Evolutionary conservation across 2,797 vertebrate genomes (phyloP).

Genomic region (Etheostoma perlongum): DNA sequence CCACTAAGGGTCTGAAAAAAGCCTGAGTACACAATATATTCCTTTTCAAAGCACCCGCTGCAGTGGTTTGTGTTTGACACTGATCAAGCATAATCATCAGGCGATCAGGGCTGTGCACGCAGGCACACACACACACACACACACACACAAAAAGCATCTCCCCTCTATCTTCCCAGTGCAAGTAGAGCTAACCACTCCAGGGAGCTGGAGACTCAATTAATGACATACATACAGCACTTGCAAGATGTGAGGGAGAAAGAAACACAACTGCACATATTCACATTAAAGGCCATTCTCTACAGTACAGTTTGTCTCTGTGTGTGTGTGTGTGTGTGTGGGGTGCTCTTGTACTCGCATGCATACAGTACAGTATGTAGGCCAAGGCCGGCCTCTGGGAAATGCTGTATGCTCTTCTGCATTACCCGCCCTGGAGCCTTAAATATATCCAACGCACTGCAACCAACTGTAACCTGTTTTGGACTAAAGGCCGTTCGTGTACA

Average conservation of each 20-base stretch:
- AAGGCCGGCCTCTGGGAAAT: slow-evolving; percentile 57
- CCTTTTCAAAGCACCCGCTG: slow-evolving; percentile 79
- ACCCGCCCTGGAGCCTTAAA: slow-evolving; percentile 31
- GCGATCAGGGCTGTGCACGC: slow-evolving; percentile 61
- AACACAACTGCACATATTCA: slow-evolving; percentile 72
- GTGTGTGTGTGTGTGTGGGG: slow-evolving; percentile 10
- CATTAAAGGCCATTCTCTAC: slow-evolving; percentile 69
- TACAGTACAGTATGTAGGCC: slow-evolving; percentile 57
- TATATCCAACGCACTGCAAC: slow-evolving; percentile 10
- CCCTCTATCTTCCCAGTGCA: slow-evolving; percentile 67
- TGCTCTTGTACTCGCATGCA: slow-evolving; percentile 28
- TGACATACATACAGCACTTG: slow-evolving; percentile 80
- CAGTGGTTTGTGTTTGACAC: slow-evolving; percentile 82
- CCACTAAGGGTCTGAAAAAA: slow-evolving; percentile 70
- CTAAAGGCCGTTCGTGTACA: neutral
- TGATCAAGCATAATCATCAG: slow-evolving; percentile 84
- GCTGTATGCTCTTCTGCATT: slow-evolving; percentile 34
- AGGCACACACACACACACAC: slow-evolving; percentile 37
- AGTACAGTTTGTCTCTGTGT: slow-evolving; percentile 25
- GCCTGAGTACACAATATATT: slow-evolving; percentile 77
- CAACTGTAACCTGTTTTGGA: slow-evolving; percentile 23
- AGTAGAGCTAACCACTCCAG: slow-evolving; percentile 81
- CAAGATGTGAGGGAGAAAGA: slow-evolving; percentile 76
- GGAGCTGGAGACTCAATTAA: slow-evolving; percentile 84
- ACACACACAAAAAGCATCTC: slow-evolving; percentile 63